Conservation (phyloP, 1,140 invertebrate species). For the Rhysida immarginata region DNA sequence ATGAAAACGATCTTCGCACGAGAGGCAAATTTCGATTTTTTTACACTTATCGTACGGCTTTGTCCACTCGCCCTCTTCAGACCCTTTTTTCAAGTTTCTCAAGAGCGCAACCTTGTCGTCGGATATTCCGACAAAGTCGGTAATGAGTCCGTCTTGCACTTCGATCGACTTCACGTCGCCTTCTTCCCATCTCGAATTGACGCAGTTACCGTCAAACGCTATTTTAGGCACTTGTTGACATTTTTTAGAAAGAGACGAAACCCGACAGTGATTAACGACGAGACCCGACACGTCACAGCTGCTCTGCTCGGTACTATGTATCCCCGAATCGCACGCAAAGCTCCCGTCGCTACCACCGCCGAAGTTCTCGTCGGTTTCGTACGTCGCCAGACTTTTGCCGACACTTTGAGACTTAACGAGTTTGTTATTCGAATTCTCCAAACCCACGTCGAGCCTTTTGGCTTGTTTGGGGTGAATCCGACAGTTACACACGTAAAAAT, state of each 20-base stretch:
- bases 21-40: background rate
- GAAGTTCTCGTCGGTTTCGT: background rate
- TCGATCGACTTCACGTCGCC: too few relatives aligned
- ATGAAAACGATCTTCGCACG: background rate
- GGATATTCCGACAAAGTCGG: background rate
- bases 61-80: too few relatives aligned
- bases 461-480: background rate
- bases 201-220: background rate
- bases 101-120: background rate
- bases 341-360: background rate
- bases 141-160: too few relatives aligned
- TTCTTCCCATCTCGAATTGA: background rate
- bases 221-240: background rate
- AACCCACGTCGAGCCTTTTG: background rate
- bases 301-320: slow-evolving; percentile 6
- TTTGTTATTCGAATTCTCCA: background rate
- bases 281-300: background rate
- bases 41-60: background rate
- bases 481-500: too few relatives aligned
- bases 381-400: background rate
- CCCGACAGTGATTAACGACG: background rate
- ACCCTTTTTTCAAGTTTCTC: background rate
- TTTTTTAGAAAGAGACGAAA: background rate
- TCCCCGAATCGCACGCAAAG: slow-evolving; percentile 4
- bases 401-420: background rate